A percentile compares a stretch with the other conserved stretches of the same genome.
These are phyloP conservation scores for Drosophila lacertosa DNA, from an alignment of 1,140 invertebrate genomes.

Conservation along the genomic window DNA sequence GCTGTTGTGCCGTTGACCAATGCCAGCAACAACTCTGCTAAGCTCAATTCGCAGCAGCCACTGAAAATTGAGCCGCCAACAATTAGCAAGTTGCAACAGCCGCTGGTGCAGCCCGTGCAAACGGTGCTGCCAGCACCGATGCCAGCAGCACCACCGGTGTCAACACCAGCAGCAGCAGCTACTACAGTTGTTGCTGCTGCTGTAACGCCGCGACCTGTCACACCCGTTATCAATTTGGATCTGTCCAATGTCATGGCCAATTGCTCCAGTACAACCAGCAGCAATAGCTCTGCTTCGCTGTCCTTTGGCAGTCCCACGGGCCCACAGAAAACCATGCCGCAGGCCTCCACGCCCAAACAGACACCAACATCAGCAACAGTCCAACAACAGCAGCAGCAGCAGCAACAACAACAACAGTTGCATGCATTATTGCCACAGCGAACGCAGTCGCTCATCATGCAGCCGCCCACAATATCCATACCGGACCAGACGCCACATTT, in stretches of 20 bases:
- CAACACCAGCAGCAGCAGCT: slow-evolving; percentile 34
- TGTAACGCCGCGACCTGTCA: slow-evolving; percentile 12
- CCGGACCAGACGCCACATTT: slow-evolving; percentile 85
- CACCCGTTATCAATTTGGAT: slow-evolving; percentile 69
- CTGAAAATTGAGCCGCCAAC: slow-evolving; percentile 76
- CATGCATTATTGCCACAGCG: slow-evolving; percentile 41
- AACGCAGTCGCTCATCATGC: slow-evolving; percentile 79
- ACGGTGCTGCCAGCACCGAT: slow-evolving; percentile 57
- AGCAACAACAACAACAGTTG: slow-evolving; percentile 11
- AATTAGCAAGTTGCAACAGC: slow-evolving; percentile 71
- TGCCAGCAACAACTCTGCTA: slow-evolving; percentile 19
- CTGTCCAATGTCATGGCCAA: slow-evolving; percentile 73
- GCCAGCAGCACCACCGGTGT: background rate
- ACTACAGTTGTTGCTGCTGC: slow-evolving; percentile 18
- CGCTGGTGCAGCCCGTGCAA: slow-evolving; percentile 75
- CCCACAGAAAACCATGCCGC: slow-evolving; percentile 50
- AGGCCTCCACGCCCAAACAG: slow-evolving; percentile 66
- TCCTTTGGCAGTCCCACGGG: slow-evolving; percentile 66
- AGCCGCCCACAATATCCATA: slow-evolving; percentile 86
- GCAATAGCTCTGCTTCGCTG: slow-evolving; percentile 42
- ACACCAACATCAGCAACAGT: slow-evolving; percentile 4
- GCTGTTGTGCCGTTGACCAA: slow-evolving; percentile 16
- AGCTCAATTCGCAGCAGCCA: slow-evolving; percentile 51
- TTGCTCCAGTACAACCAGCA: slow-evolving; percentile 56
- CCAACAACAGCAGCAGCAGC: slow-evolving; percentile 17